These are phyloP conservation scores for Tauraco erythrolophus DNA, from an alignment of 2,113 vertebrate genomes.

Conservation along the genomic window DNA sequence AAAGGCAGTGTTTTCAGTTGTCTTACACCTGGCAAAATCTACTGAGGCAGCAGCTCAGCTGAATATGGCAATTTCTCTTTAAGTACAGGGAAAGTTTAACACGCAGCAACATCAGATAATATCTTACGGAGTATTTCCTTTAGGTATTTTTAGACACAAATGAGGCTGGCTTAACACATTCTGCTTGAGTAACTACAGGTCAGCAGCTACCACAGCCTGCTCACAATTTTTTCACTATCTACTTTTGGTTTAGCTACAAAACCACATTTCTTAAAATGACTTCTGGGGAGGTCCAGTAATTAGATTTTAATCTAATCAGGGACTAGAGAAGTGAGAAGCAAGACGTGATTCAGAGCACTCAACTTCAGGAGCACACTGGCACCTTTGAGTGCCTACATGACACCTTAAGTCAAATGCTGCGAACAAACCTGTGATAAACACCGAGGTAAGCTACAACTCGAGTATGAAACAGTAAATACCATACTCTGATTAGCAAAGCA, in stretches of 20 bases:
- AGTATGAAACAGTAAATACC: neutral
- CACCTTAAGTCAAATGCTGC: neutral
- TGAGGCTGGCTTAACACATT: neutral
- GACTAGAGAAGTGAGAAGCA: neutral
- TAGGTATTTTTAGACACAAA: neutral
- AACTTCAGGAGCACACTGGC: neutral
- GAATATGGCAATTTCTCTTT: neutral
- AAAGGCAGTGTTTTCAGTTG: neutral
- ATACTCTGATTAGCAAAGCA: neutral
- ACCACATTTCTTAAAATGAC: neutral
- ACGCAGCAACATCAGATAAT: neutral
- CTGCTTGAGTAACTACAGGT: neutral
- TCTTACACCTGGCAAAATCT: neutral
- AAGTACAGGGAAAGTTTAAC: neutral
- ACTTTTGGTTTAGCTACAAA: neutral
- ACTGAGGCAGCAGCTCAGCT: neutral
- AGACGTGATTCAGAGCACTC: neutral
- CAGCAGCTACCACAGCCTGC: neutral
- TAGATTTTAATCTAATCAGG: neutral
- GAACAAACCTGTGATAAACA: neutral
- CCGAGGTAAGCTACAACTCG: neutral
- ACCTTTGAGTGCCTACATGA: neutral
- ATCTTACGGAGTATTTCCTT: neutral
- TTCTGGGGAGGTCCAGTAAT: neutral
- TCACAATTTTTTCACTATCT: constrained; percentile 11